These are phyloP conservation scores for Gulo gulo DNA, from an alignment of 2,113 vertebrate species.

Conservation along the genomic window DNA sequence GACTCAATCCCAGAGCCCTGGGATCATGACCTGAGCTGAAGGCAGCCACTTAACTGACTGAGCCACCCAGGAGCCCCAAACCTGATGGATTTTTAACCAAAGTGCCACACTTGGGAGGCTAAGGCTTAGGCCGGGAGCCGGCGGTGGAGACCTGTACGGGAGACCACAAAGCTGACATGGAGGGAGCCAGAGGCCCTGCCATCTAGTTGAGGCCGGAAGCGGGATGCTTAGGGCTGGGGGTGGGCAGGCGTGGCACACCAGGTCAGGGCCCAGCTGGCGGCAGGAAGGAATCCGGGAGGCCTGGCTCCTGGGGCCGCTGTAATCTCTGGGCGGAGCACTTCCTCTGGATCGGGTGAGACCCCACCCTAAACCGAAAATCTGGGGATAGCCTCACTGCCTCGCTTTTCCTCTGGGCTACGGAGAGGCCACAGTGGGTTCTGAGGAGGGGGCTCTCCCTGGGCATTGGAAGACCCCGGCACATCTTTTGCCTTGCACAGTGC, in stretches of 20 bases:
- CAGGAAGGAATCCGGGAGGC: conserved; percentile 58
- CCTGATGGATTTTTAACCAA: background rate
- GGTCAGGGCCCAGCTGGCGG: conserved; percentile 48
- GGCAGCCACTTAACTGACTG: background rate
- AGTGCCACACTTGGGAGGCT: background rate
- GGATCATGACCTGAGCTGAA: background rate
- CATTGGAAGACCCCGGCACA: background rate
- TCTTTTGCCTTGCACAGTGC: background rate
- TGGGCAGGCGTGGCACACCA: background rate
- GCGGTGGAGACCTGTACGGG: background rate
- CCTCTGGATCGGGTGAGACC: background rate
- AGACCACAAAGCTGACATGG: background rate
- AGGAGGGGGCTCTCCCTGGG: background rate
- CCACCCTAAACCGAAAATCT: conserved; percentile 12
- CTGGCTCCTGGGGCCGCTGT: background rate
- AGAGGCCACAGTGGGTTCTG: background rate
- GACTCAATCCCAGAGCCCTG: too few relatives aligned
- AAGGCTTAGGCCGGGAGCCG: background rate
- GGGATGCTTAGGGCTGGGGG: background rate
- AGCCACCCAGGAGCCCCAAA: background rate
- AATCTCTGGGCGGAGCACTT: conserved; percentile 50
- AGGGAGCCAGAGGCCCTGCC: background rate
- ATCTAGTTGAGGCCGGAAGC: background rate
- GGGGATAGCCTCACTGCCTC: too few relatives aligned
- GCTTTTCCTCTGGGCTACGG: background rate